phyloP scores from a whole-genome alignment of 2,888 invertebrate genomes.

The Amiota minor region DNA sequence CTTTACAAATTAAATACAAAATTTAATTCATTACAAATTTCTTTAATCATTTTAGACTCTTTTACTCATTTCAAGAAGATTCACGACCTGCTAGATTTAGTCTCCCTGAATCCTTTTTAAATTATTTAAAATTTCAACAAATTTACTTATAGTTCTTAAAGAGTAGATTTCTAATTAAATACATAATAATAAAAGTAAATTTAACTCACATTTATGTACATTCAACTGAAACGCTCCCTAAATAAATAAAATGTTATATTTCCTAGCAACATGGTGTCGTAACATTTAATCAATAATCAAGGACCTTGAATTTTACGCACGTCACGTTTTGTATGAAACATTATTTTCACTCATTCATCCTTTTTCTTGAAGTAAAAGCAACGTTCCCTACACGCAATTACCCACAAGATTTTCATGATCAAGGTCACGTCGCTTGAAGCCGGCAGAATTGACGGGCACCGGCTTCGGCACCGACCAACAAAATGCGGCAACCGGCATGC shows the following conservation, averaged over 20 bases:
- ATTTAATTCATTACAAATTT: no score
- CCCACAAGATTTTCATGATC: constrained; percentile 12
- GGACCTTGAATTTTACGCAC: constrained; percentile 20
- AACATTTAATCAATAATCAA: constrained; percentile 20
- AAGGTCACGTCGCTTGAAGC: constrained; percentile 18
- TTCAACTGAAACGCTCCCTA: not conserved
- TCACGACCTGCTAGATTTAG: no score
- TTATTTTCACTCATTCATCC: no score
- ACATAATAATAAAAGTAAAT: not conserved
- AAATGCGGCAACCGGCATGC: constrained; percentile 17
- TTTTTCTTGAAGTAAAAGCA: no score
- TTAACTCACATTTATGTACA: not conserved
- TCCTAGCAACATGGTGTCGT: not conserved
- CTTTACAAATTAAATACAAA: no score
- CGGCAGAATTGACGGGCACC: not conserved
- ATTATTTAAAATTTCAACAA: not conserved
- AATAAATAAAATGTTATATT: constrained; percentile 8
- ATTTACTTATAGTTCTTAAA: not conserved
- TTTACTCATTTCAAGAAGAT: no score
- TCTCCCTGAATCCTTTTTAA: no score
- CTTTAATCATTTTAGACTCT: no score
- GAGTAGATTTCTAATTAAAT: not conserved
- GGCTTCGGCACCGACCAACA: constrained; percentile 18
- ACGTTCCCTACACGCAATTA: constrained; percentile 6
- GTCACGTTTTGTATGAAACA: constrained; percentile 2